Percentiles rank a stretch among this genome's conserved stretches.
These are phyloP conservation scores for Delphinapterus leucas DNA, from an alignment of 2,113 vertebrate genomes.

Conservation along the genomic window DNA sequence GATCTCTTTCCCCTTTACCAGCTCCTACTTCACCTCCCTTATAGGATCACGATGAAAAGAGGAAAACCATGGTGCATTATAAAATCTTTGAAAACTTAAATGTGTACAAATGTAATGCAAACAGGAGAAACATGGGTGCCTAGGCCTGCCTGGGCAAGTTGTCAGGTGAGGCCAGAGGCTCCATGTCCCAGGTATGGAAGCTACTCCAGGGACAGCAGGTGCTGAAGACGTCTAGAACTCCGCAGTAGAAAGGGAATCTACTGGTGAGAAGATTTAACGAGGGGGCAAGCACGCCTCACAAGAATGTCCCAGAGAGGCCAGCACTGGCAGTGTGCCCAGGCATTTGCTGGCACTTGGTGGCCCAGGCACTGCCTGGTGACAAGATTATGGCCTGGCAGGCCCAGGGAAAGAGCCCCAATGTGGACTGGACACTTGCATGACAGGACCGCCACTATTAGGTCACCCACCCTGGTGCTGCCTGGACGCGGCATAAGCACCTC, in stretches of 20 bases:
- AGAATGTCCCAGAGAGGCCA: not conserved
- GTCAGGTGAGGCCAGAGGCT: slow-evolving; percentile 33
- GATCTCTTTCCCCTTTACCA: not conserved
- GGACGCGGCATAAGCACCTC: not conserved
- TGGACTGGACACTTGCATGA: not conserved
- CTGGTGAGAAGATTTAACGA: not conserved
- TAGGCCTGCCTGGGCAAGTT: not conserved
- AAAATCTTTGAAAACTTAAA: slow-evolving; percentile 10
- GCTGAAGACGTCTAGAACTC: not conserved
- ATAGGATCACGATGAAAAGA: not conserved
- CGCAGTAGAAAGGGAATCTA: not conserved
- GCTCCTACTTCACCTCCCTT: not conserved
- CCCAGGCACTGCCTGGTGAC: slow-evolving; percentile 64
- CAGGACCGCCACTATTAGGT: not conserved
- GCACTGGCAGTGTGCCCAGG: slow-evolving; percentile 53
- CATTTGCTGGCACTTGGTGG: slow-evolving; percentile 49
- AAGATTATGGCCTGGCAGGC: slow-evolving; percentile 25
- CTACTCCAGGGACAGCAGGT: not conserved
- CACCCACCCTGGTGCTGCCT: not conserved
- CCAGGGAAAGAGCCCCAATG: not conserved
- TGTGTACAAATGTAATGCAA: not conserved
- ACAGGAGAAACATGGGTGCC: not conserved
- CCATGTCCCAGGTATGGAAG: not conserved
- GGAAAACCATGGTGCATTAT: not conserved
- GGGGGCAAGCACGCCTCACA: not conserved